Base-by-base conservation (phyloP, 1,140 invertebrate species). In the Tetraneura akinire region DNA sequence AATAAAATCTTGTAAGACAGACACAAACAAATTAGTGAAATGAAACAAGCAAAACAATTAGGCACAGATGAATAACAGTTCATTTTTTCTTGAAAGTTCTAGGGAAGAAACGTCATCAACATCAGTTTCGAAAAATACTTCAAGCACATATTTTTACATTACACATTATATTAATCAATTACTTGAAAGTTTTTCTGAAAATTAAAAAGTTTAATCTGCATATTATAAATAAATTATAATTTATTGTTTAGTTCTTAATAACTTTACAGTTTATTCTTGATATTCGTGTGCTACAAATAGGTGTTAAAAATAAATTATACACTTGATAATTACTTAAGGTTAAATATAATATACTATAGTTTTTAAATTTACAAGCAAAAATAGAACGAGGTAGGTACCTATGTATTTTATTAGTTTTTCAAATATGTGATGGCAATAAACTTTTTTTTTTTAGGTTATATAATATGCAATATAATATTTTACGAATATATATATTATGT, bases 91-190 rank as follows among this genome's bases (percentile, higher is more conserved):
- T 1, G 3, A 71, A 71, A 51, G 23, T 71, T 71, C 49, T 3
- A 29, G 51, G 18, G 68, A 51, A 71, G n/a, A 47, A 71, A 71
- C 47, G 68, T 71, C 68, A 16, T 51, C 23, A 29, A 45, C 68
- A 71, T 51, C 16, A 71, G 68, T 71, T 51, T 71, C n/a, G 29
- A 71, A 71, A 71, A 71, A n/a, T n/a, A 51, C 23, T 71, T 71
- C 23, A 21, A 3, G 45, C 23, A 45, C 37, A 51, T 37, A 37
- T 3, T 71, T 71, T 71, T 71, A 45, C 51, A 23, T 29, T 14
- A 23, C 49, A 45, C 68, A 51, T 51, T 45, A 71, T 71, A 71
- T 49, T 51, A 71, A 71, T 71, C 68, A 71, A 71, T 71, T 71
- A 71, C 13, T 23, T n/a, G n/a, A 49, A 71, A 51, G 23, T 71